Percentiles rank a stretch among this genome's conserved stretches.
Evolutionary conservation across 2,797 vertebrate species (phyloP).

Genomic region (Telmatherina bonti): DNA sequence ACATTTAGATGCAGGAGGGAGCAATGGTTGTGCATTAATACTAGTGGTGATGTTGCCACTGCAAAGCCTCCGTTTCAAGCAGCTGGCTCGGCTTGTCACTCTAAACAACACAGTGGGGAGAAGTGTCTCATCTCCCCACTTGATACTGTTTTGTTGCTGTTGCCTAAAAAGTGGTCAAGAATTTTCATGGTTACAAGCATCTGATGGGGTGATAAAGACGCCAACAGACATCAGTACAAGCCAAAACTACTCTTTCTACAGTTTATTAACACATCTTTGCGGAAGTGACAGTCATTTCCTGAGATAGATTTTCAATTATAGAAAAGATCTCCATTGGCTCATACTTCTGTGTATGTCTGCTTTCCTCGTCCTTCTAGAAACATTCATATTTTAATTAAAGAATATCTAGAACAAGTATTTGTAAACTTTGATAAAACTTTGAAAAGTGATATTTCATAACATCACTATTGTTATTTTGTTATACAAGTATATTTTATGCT

Average conservation of each 20-base stretch:
- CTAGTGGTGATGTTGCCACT: conserved; percentile 59
- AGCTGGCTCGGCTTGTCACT: conserved; percentile 32
- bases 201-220: conserved; percentile 33
- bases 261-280: not conserved
- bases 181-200: conserved; percentile 32
- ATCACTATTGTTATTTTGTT: too few relatives aligned
- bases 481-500: too few relatives aligned
- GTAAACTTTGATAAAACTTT: too few relatives aligned
- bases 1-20: conserved; percentile 84
- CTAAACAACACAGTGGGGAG: conserved; percentile 34
- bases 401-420: too few relatives aligned
- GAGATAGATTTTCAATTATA: not conserved
- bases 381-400: too few relatives aligned
- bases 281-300: not conserved
- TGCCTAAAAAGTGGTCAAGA: conserved; percentile 41
- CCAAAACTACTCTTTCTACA: not conserved
- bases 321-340: not conserved
- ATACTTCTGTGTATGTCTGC: not conserved
- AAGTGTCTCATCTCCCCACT: conserved; percentile 47
- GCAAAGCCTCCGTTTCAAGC: conserved; percentile 44
- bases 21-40: conserved; percentile 80
- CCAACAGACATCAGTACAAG: conserved; percentile 5
- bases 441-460: too few relatives aligned
- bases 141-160: conserved; percentile 20
- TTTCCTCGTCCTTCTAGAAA: not conserved